These are phyloP conservation scores for Polydrusus cervinus DNA, from an alignment of 2,888 invertebrate genomes.

Conservation along the genomic window DNA sequence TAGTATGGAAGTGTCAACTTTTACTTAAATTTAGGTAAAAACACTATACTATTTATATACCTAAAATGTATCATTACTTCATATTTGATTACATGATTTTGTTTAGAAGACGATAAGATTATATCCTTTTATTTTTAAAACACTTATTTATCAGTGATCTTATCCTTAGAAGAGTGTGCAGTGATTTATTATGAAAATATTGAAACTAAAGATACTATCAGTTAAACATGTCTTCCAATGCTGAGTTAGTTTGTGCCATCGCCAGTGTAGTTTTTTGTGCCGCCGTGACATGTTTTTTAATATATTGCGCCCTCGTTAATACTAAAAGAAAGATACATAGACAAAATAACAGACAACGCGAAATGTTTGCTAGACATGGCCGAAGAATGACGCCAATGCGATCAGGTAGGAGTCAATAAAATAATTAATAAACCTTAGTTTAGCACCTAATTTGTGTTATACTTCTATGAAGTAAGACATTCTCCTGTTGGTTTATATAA, in stretches of 20 bases:
- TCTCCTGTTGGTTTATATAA: too few relatives aligned
- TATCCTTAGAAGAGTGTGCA: slow-evolving; percentile 1
- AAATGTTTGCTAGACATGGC: neutral
- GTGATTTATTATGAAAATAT: slow-evolving; percentile 1
- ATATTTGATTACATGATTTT: neutral
- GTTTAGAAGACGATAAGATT: slow-evolving; percentile 3
- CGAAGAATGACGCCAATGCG: neutral
- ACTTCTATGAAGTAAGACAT: too few relatives aligned
- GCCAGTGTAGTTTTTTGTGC: slow-evolving; percentile 20
- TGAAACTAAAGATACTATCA: neutral
- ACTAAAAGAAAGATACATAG: slow-evolving; percentile 13
- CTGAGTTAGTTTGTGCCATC: slow-evolving; percentile 1
- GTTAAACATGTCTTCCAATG: neutral
- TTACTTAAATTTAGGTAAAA: neutral
- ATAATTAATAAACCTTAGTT: neutral
- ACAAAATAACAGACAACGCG: slow-evolving; percentile 22
- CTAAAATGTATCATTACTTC: neutral
- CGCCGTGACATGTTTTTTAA: neutral
- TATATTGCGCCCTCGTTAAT: neutral
- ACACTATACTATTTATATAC: neutral
- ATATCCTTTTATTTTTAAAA: neutral
- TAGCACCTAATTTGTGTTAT: too few relatives aligned
- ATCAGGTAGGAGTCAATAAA: slow-evolving; percentile 6
- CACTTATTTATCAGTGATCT: neutral
- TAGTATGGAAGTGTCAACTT: neutral